Evolutionary conservation across 2,113 vertebrate genomes (phyloP), one percentile per base, ranked within the genome.

Genomic region (Excalfactoria chinensis): DNA sequence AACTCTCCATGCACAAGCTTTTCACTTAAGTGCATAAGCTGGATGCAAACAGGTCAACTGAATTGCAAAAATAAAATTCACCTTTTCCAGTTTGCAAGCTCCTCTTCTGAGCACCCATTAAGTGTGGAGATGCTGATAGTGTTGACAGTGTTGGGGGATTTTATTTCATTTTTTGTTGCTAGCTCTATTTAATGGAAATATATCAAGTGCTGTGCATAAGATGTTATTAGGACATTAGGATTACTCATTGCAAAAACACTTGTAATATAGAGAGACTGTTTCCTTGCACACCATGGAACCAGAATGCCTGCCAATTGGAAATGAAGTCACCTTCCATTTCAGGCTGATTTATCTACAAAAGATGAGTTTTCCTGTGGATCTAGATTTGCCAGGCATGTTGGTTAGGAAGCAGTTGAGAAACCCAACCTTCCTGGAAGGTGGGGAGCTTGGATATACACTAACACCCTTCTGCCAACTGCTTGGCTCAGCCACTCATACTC

Each of bases 321-420:
- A 55, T 92, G 91, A 95, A 93, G 69, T 95, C 94, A 95, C 73
- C 84, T 92, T 94, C 89, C 84, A 64, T 92, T 94, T 94, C 93
- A 78, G 80, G 64, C 75, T 74, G 46, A 68, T 77, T 60, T 49
- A 18, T 70, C 0, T 0, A n/a, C 73, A 85, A 76, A 58, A 46
- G 83, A 59, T 2, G 1, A 86, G 17, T 59, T 83, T 84, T 88
- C 75, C 72, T 46, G 66, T 37, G 60, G 84, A 69, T 93, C 62
- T 83, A 59, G 59, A 32, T 90, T 70, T 88, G 80, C 34, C 64
- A 84, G 1, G 0, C 83, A 22, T 43, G 55, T 58, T 96, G 64
- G 44, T 4, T 8, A 84, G 72, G 72, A 94, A 88, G 85, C 49
- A 16, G 19, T 30, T 62, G 43, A 84, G 75, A 59, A 86, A 88